Evolutionary conservation across 2,797 vertebrate species (phyloP), one percentile per base, ranked within the genome.

Genomic region (Hippoglossus hippoglossus): DNA sequence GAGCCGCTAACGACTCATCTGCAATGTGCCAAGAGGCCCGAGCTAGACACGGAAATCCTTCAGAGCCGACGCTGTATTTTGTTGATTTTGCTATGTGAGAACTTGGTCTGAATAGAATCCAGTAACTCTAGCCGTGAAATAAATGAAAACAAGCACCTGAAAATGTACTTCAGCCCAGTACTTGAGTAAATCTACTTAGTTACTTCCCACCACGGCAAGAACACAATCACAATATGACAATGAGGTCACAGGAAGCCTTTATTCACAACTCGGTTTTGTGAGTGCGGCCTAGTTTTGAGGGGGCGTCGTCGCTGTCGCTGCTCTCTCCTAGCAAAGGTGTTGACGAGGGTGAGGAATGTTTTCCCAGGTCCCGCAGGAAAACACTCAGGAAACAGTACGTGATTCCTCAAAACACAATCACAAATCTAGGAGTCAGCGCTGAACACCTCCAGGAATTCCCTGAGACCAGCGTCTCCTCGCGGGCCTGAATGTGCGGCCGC

Each of bases 281-380:
- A 12, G 10, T 12, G 4, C 34, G 2, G 3, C 31, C 31, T 3
- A 34, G 31, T 34, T 7, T 11, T 36, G 1, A 34, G 64, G 15
- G 6, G 53, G 61, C n/a, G 50, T 75, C 3, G 12, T 19, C 0
- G 60, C 55, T 52, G 65, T 74, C 67, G 18, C 61, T n/a, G 49
- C 41, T 31, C 41, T 64, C 60, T 64, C 54, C 12, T 41, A 26
- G 52, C 57, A 21, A 73, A 75, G 61, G 73, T 41, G 71, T 76
- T 66, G 59, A 71, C 1, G 50, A 75, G 88, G 90, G 84, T 63
- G 83, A 89, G 77, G 86, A 88, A 63, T 67, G 77, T 90, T 94
- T 94, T 87, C 75, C 82, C 28, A 62, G 57, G 77, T 89, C 89
- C 91, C 79, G 84, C 87, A 93, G 94, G 94, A n/a, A 94, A 86